Evolutionary conservation across 1,140 invertebrate genomes (phyloP), one percentile per base, ranked within the genome.

Genomic region (Lasioglossum baleicum): DNA sequence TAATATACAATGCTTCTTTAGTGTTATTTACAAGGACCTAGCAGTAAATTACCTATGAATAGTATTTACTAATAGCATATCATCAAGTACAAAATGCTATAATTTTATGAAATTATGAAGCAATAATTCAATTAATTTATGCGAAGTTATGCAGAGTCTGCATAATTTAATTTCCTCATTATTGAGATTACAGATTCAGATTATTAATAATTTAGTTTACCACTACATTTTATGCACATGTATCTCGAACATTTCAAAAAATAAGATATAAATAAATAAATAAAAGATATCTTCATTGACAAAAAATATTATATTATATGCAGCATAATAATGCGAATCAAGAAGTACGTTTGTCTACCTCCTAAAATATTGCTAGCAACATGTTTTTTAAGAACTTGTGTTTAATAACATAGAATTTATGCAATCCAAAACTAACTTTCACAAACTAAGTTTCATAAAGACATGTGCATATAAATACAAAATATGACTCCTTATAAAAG

Each of bases 181-280:
- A 82, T 78, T 84, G 83, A 84, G 83, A 83, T 84, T 85, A 75
- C 71, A 75, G 40, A 64, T 63, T 84, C 22, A 65, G 63, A 75
- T 67, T 66, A 71, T 56, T 42, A 48, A 85, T 77, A 82, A 82
- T 60, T 82, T 63, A 86, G 51, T 53, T 56, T n/a, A 48, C 42
- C 72, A 61, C 70, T 58, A 85, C 76, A 26, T 48, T 35, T 73
- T 69, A 68, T 73, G 76, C 71, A 76, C 76, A 80, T 75, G 69
- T 53, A 70, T 80, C n/a, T 75, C n/a, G 44, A 83, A 65, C 10
- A 60, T 71, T 58, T 83, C 69, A 58, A 60, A 58, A 60, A 76
- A 77, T 77, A 20, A 80, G 35, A 51, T 60, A 90, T 91, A 91
- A 91, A 90, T 91, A 91, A 91, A 90, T 91, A 91, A 91, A 91